phyloP scores from a whole-genome alignment of 2,888 invertebrate species.

The Bombylius major region DNA sequence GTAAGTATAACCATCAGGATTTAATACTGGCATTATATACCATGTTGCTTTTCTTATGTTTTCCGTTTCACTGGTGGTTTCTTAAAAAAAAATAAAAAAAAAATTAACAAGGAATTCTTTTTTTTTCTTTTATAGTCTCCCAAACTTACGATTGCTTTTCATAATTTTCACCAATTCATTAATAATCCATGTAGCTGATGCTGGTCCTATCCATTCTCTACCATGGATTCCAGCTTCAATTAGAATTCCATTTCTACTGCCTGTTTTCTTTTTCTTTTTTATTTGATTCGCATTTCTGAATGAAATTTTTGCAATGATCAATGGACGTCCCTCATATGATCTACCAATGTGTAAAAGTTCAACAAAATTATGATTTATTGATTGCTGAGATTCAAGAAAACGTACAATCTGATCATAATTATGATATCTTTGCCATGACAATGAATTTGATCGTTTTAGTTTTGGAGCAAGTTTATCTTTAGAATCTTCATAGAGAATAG shows the following conservation, averaged over 20 bases:
- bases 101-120: neutral
- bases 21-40: constrained; percentile 62
- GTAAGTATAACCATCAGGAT: constrained; percentile 69
- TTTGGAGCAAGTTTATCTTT: constrained; percentile 36
- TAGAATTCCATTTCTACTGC: constrained; percentile 61
- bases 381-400: constrained; percentile 54
- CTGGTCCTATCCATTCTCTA: constrained; percentile 69
- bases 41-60: constrained; percentile 39
- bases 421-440: constrained; percentile 62
- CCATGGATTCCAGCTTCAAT: constrained; percentile 68
- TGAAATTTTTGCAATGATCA: constrained; percentile 55
- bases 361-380: constrained; percentile 49
- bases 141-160: constrained; percentile 39
- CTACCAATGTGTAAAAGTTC: constrained; percentile 58
- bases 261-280: constrained; percentile 36
- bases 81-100: constrained; percentile 14
- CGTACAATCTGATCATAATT: constrained; percentile 55
- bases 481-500: constrained; percentile 54
- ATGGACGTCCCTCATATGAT: constrained; percentile 56
- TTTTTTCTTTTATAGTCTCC: no score
- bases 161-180: constrained; percentile 53
- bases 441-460: neutral
- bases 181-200: constrained; percentile 60
- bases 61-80: constrained; percentile 22
- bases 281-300: constrained; percentile 32